Evolutionary conservation across 2,888 invertebrate species (phyloP), one percentile per base, ranked within the genome.

Genomic region (Thera britannica): DNA sequence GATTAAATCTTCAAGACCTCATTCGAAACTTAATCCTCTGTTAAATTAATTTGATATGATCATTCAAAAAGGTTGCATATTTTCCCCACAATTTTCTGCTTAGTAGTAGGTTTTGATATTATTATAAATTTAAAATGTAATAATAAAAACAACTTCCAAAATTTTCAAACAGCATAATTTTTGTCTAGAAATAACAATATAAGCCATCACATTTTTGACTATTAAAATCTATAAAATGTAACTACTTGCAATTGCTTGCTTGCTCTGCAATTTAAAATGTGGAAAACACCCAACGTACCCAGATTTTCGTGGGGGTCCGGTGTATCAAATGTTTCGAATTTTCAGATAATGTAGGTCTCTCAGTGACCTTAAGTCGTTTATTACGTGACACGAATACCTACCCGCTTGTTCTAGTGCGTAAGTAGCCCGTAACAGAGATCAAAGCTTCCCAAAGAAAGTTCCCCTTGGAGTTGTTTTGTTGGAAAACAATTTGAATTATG

Each of bases 401-500:
- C 59, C 23, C 51, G 34, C 35, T 60, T 51, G 46, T 65, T 58
- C 58, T 62, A 65, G 56, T 65, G 55, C 41, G 52, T 68, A 67
- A 70, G 73, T 71, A 71, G 62, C 71, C 68, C 65, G 66, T 72
- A 59, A 76, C 75, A 67, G 65, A 81, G 74, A 81, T 81, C 78
- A 80, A 83, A 83, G 79, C 74, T 73, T 63, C 71, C 58, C 65
- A 72, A 80, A 80, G 72, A 77, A 77, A 75, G 72, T 72, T 75
- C 70, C 62, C 58, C 67, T 71, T 56, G 58, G 75, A 74, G 78
- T 79, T 83, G 82, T 85, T 84, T 82, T 80, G 77, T 79, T 77
- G 76, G 81, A 75, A 78, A 84, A 83, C 83, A 84, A 83, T 86
- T 84, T 83, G 82, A 85, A 84, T 84, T 82, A 84, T 83, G 82